A percentile compares a stretch with the other conserved stretches of the same genome.
These are phyloP conservation scores for Atta cephalotes DNA, from an alignment of 1,140 invertebrate genomes.

Conservation along the genomic window DNA sequence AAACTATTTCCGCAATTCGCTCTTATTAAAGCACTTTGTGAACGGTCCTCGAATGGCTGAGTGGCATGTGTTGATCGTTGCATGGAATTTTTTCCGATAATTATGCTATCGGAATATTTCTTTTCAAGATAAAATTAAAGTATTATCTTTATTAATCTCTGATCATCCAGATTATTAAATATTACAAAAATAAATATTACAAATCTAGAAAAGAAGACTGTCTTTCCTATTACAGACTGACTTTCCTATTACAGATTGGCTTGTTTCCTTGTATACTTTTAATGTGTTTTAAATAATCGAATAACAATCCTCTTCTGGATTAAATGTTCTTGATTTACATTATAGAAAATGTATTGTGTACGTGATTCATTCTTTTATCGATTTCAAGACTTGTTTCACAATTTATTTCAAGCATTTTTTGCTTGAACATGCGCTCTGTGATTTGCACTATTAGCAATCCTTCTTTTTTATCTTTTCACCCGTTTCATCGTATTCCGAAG, in stretches of 20 bases:
- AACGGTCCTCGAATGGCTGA: background rate
- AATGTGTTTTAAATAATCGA: background rate
- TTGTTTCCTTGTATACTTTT: background rate
- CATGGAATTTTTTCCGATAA: background rate
- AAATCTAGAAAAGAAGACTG: background rate
- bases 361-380: background rate
- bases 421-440: background rate
- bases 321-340: background rate
- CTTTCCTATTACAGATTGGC: background rate
- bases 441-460: conserved; percentile 38
- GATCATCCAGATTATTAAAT: background rate
- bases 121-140: background rate
- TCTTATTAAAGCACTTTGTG: conserved; percentile 42
- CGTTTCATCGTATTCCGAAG: conserved; percentile 30
- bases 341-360: background rate
- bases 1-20: conserved; percentile 52
- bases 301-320: no score
- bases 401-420: background rate
- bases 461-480: conserved; percentile 48
- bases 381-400: background rate
- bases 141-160: background rate
- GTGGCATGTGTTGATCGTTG: background rate
- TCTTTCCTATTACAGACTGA: background rate
- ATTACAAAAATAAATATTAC: background rate
- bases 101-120: conserved; percentile 5